Evolutionary conservation across 2,797 vertebrate genomes (phyloP).

Genomic region (Epinephelus awoara): DNA sequence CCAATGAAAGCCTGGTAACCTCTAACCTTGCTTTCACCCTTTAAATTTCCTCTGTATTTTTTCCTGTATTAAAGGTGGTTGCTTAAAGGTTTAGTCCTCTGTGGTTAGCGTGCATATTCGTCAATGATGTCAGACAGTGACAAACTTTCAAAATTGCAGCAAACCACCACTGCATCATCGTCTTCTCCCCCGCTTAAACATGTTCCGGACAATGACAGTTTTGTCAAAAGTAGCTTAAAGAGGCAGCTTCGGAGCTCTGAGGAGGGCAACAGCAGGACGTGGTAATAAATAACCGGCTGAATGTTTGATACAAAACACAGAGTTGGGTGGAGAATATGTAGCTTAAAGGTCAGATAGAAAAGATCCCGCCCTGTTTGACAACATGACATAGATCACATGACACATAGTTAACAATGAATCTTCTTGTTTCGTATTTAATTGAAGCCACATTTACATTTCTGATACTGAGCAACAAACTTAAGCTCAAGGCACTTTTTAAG

Average conservation of each 20-base stretch:
- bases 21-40: background rate
- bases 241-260: background rate
- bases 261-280: background rate
- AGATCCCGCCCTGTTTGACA: background rate
- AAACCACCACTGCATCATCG: background rate
- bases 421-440: background rate
- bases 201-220: background rate
- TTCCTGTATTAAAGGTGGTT: too few relatives aligned
- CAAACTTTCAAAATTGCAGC: background rate
- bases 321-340: slow-evolving; percentile 9
- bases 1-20: slow-evolving; percentile 13
- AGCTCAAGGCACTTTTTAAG: background rate
- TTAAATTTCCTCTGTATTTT: too few relatives aligned
- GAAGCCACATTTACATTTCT: background rate
- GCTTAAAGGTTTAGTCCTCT: background rate
- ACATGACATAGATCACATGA: background rate
- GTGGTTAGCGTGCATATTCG: background rate
- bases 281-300: background rate
- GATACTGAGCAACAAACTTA: background rate
- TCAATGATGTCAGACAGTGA: background rate
- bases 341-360: slow-evolving; percentile 11
- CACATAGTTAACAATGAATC: background rate
- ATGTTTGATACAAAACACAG: background rate
- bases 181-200: background rate
- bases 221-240: background rate